Evolutionary conservation across 2,113 vertebrate species (phyloP), one percentile per base, ranked within the genome.

Genomic region (Amphilophus citrinellus): DNA sequence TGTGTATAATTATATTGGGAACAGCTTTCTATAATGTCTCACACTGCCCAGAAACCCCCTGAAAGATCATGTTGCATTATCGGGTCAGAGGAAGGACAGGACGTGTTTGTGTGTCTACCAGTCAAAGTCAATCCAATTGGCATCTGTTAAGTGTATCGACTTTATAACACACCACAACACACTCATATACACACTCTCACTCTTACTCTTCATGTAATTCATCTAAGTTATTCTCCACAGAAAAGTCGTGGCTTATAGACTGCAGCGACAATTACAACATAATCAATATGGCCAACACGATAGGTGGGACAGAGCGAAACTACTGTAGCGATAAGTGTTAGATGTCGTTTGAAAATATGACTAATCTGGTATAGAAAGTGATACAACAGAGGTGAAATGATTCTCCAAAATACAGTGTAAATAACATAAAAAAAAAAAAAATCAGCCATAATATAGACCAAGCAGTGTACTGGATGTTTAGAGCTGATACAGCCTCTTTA

Each of bases 31-130:
- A 20, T 89, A 79, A 83, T 65, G 18, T 37, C 76, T 81, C n/a
- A 53, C 30, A 18, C 56, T 35, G 32, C 42, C 27, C 82, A 80
- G 47, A 85, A 82, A 6, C 59, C 73, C 15, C 68, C 75, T 76
- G 71, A 82, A 65, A 77, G 61, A 87, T 79, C 73, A 65, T 59
- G 75, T 84, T 85, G 30, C 75, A 76, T 77, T 61, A 61, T n/a
- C 24, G 75, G 62, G 39, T 61, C 61, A 68, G 62, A 82, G 73
- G 35, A 78, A 88, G 83, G 83, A 82, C 79, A 75, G 62, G 22
- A 42, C 3, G 9, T 42, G 44, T 27, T 24, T 50, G 68, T 76
- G 44, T 17, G 18, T 82, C 58, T 66, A 3, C 13, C 32, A 8
- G 77, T 82, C 63, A 17, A 9, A 68, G 56, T 71, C 71, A 53